Evolutionary conservation across 2,888 invertebrate genomes (phyloP).

Genomic region (Theristus sp.): DNA sequence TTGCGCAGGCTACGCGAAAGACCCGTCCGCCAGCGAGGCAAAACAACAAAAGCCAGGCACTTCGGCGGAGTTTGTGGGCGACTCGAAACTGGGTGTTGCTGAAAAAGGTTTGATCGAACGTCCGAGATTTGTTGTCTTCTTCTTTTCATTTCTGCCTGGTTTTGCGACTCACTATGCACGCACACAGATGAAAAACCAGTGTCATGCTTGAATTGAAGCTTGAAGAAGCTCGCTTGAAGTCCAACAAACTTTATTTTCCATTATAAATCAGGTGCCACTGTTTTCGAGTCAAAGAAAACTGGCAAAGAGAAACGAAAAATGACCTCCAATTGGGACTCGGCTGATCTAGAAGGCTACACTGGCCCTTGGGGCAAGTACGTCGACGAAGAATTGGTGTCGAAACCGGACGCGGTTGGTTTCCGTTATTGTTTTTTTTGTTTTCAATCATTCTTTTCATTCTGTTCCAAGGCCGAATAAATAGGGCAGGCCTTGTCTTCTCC

Average conservation of each 20-base stretch:
- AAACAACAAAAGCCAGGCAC: conserved; percentile 15
- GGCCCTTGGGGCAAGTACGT: conserved; percentile 93
- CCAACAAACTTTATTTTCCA: no score
- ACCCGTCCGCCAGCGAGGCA: conserved; percentile 53
- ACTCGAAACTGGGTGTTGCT: background rate
- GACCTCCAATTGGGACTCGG: conserved; percentile 65
- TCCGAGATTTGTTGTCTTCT: background rate
- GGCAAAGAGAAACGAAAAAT: conserved; percentile 44
- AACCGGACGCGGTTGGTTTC: conserved; percentile 53
- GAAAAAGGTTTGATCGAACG: background rate
- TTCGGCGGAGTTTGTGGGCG: background rate
- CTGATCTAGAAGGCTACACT: conserved; percentile 78
- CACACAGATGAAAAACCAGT: no score
- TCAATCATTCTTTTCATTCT: background rate
- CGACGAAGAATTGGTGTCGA: conserved; percentile 68
- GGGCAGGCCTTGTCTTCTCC: no score
- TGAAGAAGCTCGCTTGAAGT: no score
- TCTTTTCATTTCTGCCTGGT: background rate
- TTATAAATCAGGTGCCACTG: conserved; percentile 44
- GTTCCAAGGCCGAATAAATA: no score
- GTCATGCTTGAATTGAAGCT: no score
- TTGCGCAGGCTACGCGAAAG: conserved; percentile 74
- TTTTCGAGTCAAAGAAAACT: conserved; percentile 50
- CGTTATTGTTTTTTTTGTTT: background rate
- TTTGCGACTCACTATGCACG: no score